Percentiles rank a stretch among this genome's conserved stretches.
Evolutionary conservation across 2,888 invertebrate species (phyloP).

Genomic region (Enchytraeus crypticus): DNA sequence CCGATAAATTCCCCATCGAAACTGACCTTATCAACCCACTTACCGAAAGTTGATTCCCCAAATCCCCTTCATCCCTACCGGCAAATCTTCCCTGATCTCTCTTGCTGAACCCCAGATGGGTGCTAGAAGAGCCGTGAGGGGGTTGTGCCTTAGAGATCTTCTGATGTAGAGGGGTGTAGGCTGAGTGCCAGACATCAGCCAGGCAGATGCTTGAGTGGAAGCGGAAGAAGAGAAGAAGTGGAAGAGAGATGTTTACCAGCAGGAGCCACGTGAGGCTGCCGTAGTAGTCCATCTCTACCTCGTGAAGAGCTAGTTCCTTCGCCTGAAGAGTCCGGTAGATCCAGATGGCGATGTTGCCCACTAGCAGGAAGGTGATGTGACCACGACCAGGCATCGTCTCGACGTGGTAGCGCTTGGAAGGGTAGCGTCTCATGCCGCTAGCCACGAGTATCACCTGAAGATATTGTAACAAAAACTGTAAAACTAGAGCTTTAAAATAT

Average conservation of each 20-base stretch:
- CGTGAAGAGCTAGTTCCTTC: constrained; percentile 30
- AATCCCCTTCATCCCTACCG: no score
- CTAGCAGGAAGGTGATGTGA: constrained; percentile 57
- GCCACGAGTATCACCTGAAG: constrained; percentile 30
- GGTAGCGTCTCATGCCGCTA: constrained; percentile 23
- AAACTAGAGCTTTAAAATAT: no score
- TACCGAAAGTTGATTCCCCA: no score
- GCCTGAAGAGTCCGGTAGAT: constrained; percentile 58
- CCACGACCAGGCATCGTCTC: constrained; percentile 53
- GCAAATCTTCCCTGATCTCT: no score
- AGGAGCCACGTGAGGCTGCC: constrained; percentile 60
- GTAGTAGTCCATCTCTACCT: constrained; percentile 51
- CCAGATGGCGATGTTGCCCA: constrained; percentile 60
- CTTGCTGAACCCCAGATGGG: no score
- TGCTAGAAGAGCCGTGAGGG: neutral
- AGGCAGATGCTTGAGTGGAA: no score
- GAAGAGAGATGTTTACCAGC: constrained; percentile 57
- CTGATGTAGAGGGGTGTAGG: constrained; percentile 30
- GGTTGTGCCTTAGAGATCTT: neutral
- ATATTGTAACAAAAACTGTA: neutral
- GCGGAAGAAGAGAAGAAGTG: constrained; percentile 55
- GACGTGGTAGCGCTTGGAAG: constrained; percentile 27
- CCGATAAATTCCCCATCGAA: no score
- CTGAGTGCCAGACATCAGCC: constrained; percentile 47
- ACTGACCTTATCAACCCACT: no score